phyloP scores from a whole-genome alignment of 64 coral and sea anemone genomes.

The Porites lutea region DNA sequence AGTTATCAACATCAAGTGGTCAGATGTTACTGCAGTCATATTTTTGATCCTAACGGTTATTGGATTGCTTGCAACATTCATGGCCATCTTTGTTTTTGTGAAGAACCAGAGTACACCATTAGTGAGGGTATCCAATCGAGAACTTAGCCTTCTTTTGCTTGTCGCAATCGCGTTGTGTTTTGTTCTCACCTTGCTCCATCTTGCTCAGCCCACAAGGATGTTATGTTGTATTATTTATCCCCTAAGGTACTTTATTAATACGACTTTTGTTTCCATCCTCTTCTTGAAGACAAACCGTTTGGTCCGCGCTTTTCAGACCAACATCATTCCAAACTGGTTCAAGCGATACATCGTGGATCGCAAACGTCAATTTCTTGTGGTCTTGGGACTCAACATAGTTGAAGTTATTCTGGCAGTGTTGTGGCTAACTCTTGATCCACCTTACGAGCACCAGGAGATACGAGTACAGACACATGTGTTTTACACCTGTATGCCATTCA shows the following conservation, averaged over 20 bases:
- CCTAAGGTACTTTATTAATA: conserved; percentile 45
- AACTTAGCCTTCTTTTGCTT: conserved; percentile 70
- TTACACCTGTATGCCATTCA: conserved; percentile 43
- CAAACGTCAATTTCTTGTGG: conserved; percentile 65
- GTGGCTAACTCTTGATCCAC: conserved; percentile 50
- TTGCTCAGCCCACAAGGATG: conserved; percentile 36
- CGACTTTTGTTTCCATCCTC: conserved; percentile 51
- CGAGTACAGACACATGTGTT: conserved; percentile 36
- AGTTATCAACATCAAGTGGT: conserved; percentile 64
- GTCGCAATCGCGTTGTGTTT: conserved; percentile 53
- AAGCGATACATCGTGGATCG: conserved; percentile 57
- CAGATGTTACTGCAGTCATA: conserved; percentile 16
- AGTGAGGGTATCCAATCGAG: conserved; percentile 46
- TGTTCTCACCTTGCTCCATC: conserved; percentile 60
- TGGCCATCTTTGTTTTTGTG: not conserved
- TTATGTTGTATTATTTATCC: conserved; percentile 52
- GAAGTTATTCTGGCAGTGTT: conserved; percentile 40
- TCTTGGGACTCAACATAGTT: conserved; percentile 29
- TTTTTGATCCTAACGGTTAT: not conserved
- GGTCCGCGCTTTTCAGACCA: conserved; percentile 57
- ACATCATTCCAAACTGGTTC: conserved; percentile 63
- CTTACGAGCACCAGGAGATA: conserved; percentile 44
- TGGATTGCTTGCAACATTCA: not conserved
- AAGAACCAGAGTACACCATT: conserved; percentile 32
- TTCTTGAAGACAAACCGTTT: conserved; percentile 75